These are phyloP conservation scores for Cryptoprocta ferox DNA, from an alignment of 2,797 vertebrate species.

Conservation along the genomic window DNA sequence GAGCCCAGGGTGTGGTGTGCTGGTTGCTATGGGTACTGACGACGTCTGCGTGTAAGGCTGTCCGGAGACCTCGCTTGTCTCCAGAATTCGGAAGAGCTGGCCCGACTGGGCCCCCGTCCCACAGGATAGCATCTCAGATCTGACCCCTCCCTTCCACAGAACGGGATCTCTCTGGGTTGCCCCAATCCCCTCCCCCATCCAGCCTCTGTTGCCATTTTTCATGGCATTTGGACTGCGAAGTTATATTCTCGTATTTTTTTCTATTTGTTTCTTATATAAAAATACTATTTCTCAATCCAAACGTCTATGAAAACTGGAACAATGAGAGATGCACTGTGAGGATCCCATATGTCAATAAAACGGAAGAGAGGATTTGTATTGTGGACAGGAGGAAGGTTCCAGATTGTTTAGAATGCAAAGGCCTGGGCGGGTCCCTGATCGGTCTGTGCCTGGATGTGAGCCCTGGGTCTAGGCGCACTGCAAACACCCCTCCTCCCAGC, in stretches of 20 bases:
- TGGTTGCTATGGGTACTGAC: background rate
- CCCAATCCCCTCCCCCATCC: background rate
- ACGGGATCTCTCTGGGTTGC: background rate
- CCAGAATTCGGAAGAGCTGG: background rate
- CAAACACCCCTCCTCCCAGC: background rate
- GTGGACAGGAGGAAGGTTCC: background rate
- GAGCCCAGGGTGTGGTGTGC: background rate
- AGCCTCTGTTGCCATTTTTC: too few relatives aligned
- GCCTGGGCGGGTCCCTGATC: background rate
- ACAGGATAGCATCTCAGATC: too few relatives aligned
- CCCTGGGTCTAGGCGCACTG: background rate
- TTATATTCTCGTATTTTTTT: too few relatives aligned
- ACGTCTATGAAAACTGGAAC: background rate
- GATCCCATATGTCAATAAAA: background rate
- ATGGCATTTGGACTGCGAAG: too few relatives aligned
- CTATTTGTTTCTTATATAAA: background rate
- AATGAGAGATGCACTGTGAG: background rate
- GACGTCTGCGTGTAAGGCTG: background rate
- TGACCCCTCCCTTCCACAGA: background rate
- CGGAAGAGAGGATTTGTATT: background rate
- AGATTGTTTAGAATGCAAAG: background rate
- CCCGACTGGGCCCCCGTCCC: too few relatives aligned
- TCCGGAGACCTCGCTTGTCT: too few relatives aligned
- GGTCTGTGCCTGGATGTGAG: background rate
- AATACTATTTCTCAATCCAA: background rate